Percentiles rank a stretch among this genome's conserved stretches.
These are phyloP conservation scores for Motacilla tschutschensis DNA, from an alignment of 2,113 vertebrate genomes.

Conservation along the genomic window DNA sequence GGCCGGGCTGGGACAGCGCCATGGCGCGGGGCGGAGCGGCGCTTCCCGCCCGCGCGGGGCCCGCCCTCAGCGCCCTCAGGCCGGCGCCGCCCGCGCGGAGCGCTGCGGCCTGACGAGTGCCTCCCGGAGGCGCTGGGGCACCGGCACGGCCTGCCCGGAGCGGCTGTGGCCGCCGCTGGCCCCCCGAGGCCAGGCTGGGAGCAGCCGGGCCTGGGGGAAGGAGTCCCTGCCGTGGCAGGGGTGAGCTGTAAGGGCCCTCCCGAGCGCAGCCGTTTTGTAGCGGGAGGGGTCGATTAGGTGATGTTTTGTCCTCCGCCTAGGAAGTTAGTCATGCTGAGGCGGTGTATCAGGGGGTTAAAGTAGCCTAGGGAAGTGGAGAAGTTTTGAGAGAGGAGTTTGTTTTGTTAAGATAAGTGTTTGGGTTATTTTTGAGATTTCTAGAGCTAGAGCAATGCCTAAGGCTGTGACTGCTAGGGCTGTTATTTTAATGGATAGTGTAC, in stretches of 20 bases:
- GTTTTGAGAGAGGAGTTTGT: too few relatives aligned
- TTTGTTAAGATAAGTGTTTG: too few relatives aligned
- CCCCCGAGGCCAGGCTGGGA: background rate
- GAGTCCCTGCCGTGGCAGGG: background rate
- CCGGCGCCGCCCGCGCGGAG: rapidly evolving
- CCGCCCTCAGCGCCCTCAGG: background rate
- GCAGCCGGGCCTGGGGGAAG: background rate
- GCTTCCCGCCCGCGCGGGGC: background rate
- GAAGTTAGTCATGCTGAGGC: too few relatives aligned
- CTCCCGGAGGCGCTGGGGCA: rapidly evolving
- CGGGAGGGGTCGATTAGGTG: too few relatives aligned
- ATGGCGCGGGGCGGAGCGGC: background rate
- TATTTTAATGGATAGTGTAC: too few relatives aligned
- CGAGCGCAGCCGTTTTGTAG: too few relatives aligned
- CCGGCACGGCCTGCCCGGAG: background rate
- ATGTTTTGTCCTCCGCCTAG: too few relatives aligned
- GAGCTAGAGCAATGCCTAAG: too few relatives aligned
- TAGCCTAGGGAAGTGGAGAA: too few relatives aligned
- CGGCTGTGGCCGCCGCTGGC: background rate
- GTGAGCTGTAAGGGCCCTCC: background rate
- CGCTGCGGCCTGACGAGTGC: rapidly evolving
- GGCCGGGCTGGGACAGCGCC: background rate
- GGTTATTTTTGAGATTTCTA: too few relatives aligned
- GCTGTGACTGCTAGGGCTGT: too few relatives aligned
- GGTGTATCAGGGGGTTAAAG: too few relatives aligned